These are phyloP conservation scores for Scatophagus argus DNA, from an alignment of 2,113 vertebrate species.

Conservation along the genomic window DNA sequence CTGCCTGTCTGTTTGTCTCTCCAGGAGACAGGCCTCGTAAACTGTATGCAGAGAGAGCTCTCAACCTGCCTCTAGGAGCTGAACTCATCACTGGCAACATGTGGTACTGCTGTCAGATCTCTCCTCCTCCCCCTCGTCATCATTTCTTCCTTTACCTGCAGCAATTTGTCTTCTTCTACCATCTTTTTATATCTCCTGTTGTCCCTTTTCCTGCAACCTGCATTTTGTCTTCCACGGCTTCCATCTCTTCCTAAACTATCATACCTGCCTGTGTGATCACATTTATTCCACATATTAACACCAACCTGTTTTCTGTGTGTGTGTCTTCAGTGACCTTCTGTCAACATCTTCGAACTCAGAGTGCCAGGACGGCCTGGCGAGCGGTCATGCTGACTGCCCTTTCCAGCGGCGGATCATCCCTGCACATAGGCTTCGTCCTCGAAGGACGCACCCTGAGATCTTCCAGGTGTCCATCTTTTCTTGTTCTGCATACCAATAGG, in stretches of 20 bases:
- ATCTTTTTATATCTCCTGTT: background rate
- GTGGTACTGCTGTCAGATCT: constrained; percentile 74
- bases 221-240: background rate
- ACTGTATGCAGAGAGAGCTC: constrained; percentile 85
- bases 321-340: constrained; percentile 87
- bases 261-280: background rate
- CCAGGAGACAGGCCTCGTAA: constrained; percentile 86
- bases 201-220: background rate
- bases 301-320: background rate
- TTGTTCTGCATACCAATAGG: background rate
- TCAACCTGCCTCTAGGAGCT: constrained; percentile 86
- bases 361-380: constrained; percentile 88
- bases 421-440: constrained; percentile 86
- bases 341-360: constrained; percentile 93
- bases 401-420: constrained; percentile 92
- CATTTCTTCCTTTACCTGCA: background rate
- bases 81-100: constrained; percentile 88
- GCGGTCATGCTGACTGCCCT: constrained; percentile 85
- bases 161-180: background rate
- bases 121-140: background rate
- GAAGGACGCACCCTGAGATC: constrained; percentile 91
- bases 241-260: background rate
- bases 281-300: constrained; percentile 9
- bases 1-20: constrained; percentile 8
- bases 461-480: constrained; percentile 83